Conservation (phyloP, 2,888 invertebrate genomes). For the Minunthozetes semirufus region DNA sequence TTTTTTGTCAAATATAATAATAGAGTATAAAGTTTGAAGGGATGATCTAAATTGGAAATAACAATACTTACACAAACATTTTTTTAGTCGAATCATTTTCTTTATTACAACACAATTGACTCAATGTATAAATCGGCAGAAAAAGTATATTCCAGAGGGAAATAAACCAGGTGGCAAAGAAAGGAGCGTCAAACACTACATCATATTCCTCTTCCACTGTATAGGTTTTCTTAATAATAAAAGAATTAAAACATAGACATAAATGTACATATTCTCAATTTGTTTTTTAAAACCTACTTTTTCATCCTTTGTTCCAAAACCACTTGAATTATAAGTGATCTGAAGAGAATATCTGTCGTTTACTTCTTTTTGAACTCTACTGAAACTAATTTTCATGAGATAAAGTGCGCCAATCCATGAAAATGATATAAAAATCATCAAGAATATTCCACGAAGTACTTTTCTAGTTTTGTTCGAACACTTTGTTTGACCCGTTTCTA, state of each 20-base stretch:
- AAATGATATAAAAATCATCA: slow-evolving; percentile 74
- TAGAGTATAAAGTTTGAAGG: too few relatives aligned
- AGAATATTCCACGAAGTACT: slow-evolving; percentile 78
- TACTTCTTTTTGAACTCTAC: slow-evolving; percentile 45
- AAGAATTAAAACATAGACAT: background rate
- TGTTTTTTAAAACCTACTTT: background rate
- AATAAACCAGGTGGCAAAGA: slow-evolving; percentile 91
- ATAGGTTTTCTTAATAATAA: background rate
- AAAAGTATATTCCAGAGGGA: slow-evolving; percentile 85
- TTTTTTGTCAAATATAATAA: too few relatives aligned
- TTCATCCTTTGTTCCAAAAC: background rate
- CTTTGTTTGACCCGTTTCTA: slow-evolving; percentile 13
- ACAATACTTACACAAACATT: slow-evolving; percentile 30
- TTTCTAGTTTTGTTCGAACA: slow-evolving; percentile 40
- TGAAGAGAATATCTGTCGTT: background rate
- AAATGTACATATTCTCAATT: background rate
- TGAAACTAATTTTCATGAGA: slow-evolving; percentile 75
- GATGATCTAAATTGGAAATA: too few relatives aligned
- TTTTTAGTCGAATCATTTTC: slow-evolving; percentile 33
- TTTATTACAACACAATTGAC: slow-evolving; percentile 31
- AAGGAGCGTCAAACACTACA: slow-evolving; percentile 62
- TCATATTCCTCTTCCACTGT: slow-evolving; percentile 2
- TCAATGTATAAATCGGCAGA: slow-evolving; percentile 52
- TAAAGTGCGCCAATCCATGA: slow-evolving; percentile 91
- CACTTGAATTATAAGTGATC: background rate